Percentiles rank a stretch among this genome's conserved stretches.
Conservation (phyloP, 2,888 invertebrate species). For the Phyllotreta cruciferae region DNA sequence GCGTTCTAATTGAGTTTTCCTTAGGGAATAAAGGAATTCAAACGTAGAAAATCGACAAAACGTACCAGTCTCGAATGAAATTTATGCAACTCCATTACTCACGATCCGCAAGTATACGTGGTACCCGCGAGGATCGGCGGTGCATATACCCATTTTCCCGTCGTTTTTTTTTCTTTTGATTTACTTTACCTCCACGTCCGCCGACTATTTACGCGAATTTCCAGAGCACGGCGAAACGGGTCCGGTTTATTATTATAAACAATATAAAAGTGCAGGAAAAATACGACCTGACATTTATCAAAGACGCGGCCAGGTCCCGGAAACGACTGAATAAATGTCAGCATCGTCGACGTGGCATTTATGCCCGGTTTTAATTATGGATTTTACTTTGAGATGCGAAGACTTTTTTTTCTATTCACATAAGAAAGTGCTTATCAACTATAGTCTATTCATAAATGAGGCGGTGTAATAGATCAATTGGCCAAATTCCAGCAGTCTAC, state of each 20-base stretch:
- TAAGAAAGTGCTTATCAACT: no score
- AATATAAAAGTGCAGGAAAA: conserved; percentile 38
- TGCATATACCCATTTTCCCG: conserved; percentile 19
- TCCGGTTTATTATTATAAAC: conserved; percentile 37
- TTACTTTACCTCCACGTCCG: conserved; percentile 32
- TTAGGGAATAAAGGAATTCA: neutral
- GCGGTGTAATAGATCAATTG: no score
- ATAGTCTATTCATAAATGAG: no score
- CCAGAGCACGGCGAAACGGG: conserved; percentile 27
- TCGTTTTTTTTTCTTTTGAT: conserved; percentile 30
- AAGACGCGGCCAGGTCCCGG: conserved; percentile 22
- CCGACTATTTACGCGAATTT: conserved; percentile 34
- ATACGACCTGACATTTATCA: conserved; percentile 35
- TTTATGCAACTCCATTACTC: conserved; percentile 18
- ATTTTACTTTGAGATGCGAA: no score
- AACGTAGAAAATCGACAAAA: conserved; percentile 19
- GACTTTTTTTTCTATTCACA: no score
- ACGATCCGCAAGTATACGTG: conserved; percentile 15
- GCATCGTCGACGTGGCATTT: conserved; percentile 20
- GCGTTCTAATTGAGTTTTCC: no score
- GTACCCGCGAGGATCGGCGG: conserved; percentile 21
- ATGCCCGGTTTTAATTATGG: no score
- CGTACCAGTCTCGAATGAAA: neutral
- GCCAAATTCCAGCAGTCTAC: no score
- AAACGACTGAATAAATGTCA: conserved; percentile 30